A percentile compares a stretch with the other conserved stretches of the same genome.
Evolutionary conservation across 2,113 vertebrate genomes (phyloP).

Genomic region (Haplochromis vanheusdeni): DNA sequence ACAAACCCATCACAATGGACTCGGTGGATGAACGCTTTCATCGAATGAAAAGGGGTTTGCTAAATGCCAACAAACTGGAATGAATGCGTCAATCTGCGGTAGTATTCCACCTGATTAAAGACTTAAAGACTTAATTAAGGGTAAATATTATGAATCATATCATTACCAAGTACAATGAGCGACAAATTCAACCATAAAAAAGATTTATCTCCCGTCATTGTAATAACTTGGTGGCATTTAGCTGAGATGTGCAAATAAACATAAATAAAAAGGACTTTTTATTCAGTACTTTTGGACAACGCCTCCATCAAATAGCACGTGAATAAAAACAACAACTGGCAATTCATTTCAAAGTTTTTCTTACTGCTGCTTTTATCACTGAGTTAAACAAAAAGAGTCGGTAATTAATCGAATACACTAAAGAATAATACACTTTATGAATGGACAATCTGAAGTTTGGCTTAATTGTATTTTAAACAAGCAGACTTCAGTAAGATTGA

Average conservation of each 20-base stretch:
- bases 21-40: conserved; percentile 15
- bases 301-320: neutral
- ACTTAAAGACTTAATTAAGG: conserved; percentile 23
- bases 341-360: neutral
- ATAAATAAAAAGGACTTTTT: neutral
- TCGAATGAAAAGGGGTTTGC: neutral
- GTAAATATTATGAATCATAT: conserved; percentile 1
- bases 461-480: neutral
- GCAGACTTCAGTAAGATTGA: neutral
- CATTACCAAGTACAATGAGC: neutral
- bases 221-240: neutral
- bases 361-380: neutral
- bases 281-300: neutral
- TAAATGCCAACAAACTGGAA: conserved; percentile 31
- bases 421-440: neutral
- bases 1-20: neutral
- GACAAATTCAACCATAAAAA: neutral
- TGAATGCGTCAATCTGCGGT: conserved; percentile 6
- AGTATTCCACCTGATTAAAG: conserved; percentile 19
- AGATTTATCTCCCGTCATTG: neutral
- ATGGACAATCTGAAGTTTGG: neutral
- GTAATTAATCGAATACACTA: neutral
- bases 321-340: neutral
- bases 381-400: neutral
- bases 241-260: neutral